These are phyloP conservation scores for Peromyscus aztecus DNA, from an alignment of 2,797 vertebrate genomes.

Conservation along the genomic window DNA sequence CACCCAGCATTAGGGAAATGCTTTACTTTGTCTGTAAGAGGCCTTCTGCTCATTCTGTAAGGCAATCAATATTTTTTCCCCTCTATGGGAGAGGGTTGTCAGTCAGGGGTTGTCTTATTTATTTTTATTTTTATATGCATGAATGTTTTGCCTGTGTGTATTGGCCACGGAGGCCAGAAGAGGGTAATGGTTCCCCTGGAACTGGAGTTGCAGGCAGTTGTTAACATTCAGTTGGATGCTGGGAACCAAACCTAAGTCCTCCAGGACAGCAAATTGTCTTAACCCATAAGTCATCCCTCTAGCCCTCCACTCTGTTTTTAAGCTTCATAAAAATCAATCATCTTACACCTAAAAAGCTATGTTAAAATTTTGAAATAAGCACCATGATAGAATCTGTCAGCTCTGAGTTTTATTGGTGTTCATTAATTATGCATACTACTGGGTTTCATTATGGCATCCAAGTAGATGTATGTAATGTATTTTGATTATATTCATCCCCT, in stretches of 20 bases:
- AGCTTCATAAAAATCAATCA: slow-evolving; percentile 6
- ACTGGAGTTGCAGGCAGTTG: not conserved
- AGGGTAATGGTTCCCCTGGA: not conserved
- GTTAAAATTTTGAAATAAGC: slow-evolving; percentile 39
- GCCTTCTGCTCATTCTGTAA: not conserved
- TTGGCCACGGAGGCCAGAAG: not conserved
- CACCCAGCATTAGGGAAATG: not conserved
- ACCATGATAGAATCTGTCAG: not conserved
- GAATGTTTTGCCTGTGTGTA: not conserved
- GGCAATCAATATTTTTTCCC: not conserved
- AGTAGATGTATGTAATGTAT: not conserved
- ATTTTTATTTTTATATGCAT: not conserved
- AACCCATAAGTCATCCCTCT: not conserved
- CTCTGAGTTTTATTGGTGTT: not conserved
- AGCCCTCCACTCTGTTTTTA: not conserved
- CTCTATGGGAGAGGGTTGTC: not conserved
- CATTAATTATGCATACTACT: not conserved
- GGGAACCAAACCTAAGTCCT: not conserved
- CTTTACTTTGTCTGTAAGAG: slow-evolving; percentile 1
- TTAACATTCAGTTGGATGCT: not conserved
- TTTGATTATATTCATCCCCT: not conserved
- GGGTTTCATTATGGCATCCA: not conserved
- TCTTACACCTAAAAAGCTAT: not conserved
- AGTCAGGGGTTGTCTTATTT: not conserved
- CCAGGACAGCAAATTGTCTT: not conserved